Evolutionary conservation across 2,888 invertebrate genomes (phyloP).

Genomic region (Zaprionus obscuricornis): DNA sequence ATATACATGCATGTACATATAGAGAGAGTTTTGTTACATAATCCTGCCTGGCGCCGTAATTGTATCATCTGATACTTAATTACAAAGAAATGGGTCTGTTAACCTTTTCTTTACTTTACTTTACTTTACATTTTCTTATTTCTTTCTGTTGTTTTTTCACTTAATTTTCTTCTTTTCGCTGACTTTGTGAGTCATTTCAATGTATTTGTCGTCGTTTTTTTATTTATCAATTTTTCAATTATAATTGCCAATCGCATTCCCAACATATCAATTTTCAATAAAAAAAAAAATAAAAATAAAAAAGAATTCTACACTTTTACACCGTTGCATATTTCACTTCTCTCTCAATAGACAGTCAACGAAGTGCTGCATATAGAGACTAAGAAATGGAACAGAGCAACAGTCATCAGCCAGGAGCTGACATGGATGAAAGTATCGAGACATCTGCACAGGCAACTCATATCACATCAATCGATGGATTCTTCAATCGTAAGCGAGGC

Average conservation of each 20-base stretch:
- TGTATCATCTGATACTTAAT: no score
- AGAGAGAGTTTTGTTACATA: no score
- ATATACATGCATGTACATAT: no score
- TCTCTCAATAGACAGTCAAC: conserved; percentile 9
- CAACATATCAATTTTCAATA: conserved; percentile 57
- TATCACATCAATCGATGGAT: conserved; percentile 91
- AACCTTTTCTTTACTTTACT: no score
- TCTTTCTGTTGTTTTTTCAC: no score
- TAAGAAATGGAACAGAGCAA: conserved; percentile 35
- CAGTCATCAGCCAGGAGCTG: conserved; percentile 17
- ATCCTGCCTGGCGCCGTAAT: no score
- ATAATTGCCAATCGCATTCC: conserved; percentile 46
- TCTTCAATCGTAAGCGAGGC: conserved; percentile 96
- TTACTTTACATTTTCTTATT: no score
- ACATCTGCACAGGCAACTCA: conserved; percentile 61
- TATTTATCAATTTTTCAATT: no score
- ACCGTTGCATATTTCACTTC: conserved; percentile 1
- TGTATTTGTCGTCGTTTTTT: neutral
- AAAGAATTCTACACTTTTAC: conserved; percentile 33
- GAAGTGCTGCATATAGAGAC: neutral
- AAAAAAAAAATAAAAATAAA: no score
- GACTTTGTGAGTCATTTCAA: no score
- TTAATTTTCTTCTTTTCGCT: no score
- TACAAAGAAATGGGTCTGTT: no score
- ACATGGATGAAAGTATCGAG: conserved; percentile 46